phyloP scores from a whole-genome alignment of 2,797 vertebrate genomes.

The Epinephelus malabaricus region DNA sequence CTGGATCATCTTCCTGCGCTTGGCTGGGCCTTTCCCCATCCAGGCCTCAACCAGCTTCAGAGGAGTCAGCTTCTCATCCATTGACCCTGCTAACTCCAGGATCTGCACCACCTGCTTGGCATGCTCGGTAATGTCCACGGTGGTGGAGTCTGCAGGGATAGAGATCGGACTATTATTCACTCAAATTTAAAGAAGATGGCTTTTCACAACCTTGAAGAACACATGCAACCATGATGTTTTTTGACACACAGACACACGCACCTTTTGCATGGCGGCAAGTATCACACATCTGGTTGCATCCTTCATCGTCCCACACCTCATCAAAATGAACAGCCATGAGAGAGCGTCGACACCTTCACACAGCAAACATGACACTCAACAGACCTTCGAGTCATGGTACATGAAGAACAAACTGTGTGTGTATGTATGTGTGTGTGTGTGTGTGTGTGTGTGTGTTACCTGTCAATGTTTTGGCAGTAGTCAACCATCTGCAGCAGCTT shows the following conservation, averaged over 20 bases:
- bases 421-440: background rate
- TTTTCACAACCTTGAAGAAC: background rate
- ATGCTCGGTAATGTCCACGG: slow-evolving; percentile 86
- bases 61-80: slow-evolving; percentile 94
- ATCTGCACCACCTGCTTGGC: slow-evolving; percentile 91
- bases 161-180: background rate
- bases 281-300: slow-evolving; percentile 95
- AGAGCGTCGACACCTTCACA: slow-evolving; percentile 92
- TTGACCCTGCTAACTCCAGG: slow-evolving; percentile 87
- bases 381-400: background rate
- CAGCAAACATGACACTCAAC: background rate
- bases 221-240: background rate
- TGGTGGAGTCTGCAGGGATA: slow-evolving; percentile 76
- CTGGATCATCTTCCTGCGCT: slow-evolving; percentile 88
- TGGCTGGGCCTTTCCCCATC: slow-evolving; percentile 92
- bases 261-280: slow-evolving; percentile 86
- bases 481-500: slow-evolving; percentile 96
- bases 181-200: background rate
- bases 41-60: slow-evolving; percentile 94
- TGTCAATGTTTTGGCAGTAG: slow-evolving; percentile 91
- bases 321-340: slow-evolving; percentile 96
- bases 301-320: slow-evolving; percentile 93
- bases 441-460: slow-evolving; percentile 71
- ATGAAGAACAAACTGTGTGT: background rate
- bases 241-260: slow-evolving; percentile 69